These are phyloP conservation scores for Sander vitreus DNA, from an alignment of 2,113 vertebrate genomes.

Conservation along the genomic window DNA sequence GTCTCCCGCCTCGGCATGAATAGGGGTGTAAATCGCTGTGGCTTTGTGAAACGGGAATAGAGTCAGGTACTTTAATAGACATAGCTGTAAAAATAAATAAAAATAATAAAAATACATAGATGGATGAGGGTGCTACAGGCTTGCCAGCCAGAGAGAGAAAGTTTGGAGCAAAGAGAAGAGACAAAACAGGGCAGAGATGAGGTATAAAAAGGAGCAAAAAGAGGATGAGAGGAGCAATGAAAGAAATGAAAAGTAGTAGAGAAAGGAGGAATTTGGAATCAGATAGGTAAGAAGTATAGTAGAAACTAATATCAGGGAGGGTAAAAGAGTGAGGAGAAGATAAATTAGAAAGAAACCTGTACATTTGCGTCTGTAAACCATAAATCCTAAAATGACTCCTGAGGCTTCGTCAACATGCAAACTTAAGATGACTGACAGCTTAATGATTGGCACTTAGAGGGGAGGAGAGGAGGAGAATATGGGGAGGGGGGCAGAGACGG, in stretches of 20 bases:
- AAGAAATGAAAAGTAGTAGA: background rate
- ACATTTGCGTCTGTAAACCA: slow-evolving; percentile 49
- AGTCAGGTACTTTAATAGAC: slow-evolving; percentile 70
- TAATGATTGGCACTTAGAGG: slow-evolving; percentile 74
- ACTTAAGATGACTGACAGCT: slow-evolving; percentile 68
- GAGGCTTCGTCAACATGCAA: slow-evolving; percentile 56
- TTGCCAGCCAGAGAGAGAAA: background rate
- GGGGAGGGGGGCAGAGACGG: slow-evolving; percentile 24
- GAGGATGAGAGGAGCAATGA: background rate
- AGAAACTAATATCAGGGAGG: slow-evolving; percentile 1
- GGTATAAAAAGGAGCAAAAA: background rate
- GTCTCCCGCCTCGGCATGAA: slow-evolving; percentile 54
- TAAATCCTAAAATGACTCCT: slow-evolving; percentile 56
- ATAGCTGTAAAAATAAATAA: slow-evolving; percentile 72
- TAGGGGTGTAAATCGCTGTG: slow-evolving; percentile 72
- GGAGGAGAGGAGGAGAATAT: slow-evolving; percentile 35
- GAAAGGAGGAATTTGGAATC: background rate
- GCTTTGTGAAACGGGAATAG: slow-evolving; percentile 65
- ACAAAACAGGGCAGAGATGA: background rate
- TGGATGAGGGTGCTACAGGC: slow-evolving; percentile 38
- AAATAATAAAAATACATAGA: slow-evolving; percentile 66
- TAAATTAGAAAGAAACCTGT: slow-evolving; percentile 49
- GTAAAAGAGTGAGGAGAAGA: slow-evolving; percentile 17
- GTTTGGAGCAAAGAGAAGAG: slow-evolving; percentile 9
- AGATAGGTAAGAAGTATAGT: background rate